phyloP scores from a whole-genome alignment of 2,113 vertebrate genomes.

The Rana temporaria region DNA sequence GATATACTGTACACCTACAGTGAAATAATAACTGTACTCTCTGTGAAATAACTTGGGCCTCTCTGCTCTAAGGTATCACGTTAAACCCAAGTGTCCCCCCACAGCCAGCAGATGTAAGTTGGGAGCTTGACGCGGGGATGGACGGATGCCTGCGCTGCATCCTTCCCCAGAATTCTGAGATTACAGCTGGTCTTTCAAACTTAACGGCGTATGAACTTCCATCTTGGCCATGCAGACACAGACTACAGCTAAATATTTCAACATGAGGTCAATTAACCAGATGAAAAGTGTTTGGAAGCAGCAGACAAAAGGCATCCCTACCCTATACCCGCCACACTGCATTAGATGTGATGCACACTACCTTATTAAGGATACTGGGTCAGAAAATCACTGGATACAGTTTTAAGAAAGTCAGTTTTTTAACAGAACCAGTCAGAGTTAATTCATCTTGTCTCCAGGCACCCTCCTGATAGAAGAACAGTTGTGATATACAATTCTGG shows the following conservation, averaged over 20 bases:
- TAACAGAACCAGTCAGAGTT: constrained; percentile 34
- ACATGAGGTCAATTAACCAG: constrained; percentile 46
- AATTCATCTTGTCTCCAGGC: constrained; percentile 5
- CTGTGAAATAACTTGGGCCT: constrained; percentile 20
- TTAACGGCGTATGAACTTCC: constrained; percentile 58
- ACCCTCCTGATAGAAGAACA: constrained; percentile 22
- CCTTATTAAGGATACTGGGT: constrained; percentile 10
- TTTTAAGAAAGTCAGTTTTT: not conserved
- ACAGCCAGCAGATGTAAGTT: constrained; percentile 72
- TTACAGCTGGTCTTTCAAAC: constrained; percentile 59
- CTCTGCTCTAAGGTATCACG: constrained; percentile 48
- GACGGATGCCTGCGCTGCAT: constrained; percentile 60
- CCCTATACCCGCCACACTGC: constrained; percentile 47
- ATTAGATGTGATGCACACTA: constrained; percentile 41
- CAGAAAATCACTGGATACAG: constrained; percentile 6
- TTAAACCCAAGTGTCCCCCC: constrained; percentile 59
- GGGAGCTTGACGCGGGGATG: constrained; percentile 67
- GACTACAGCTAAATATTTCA: constrained; percentile 60
- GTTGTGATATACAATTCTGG: constrained; percentile 14
- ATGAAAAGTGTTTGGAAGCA: constrained; percentile 53
- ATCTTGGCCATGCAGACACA: constrained; percentile 7
- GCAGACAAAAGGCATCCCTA: constrained; percentile 35
- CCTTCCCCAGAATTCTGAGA: constrained; percentile 62
- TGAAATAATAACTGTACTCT: constrained; percentile 4
- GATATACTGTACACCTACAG: not conserved